Evolutionary conservation across 1,140 invertebrate genomes (phyloP).

Genomic region (Drosophila truncata): DNA sequence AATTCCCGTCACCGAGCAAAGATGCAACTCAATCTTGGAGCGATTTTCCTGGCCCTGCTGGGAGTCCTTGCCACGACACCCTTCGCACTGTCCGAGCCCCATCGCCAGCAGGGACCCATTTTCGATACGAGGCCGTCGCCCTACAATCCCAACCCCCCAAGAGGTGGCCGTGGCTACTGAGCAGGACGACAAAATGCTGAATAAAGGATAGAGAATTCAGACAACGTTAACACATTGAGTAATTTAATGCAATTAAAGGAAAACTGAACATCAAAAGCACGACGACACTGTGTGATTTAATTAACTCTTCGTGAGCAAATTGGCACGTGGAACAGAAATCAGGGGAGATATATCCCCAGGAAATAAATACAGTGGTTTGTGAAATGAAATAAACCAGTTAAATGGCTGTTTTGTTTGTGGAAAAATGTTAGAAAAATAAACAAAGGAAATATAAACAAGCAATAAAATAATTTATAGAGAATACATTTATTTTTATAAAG

Average conservation of each 20-base stretch:
- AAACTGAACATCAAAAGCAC: slow-evolving; percentile 55
- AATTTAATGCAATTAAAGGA: slow-evolving; percentile 69
- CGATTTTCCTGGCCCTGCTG: slow-evolving; percentile 43
- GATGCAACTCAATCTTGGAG: slow-evolving; percentile 69
- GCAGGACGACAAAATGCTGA: neutral
- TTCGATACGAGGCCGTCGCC: slow-evolving; percentile 53
- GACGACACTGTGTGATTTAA: slow-evolving; percentile 35
- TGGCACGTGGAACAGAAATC: too few relatives aligned
- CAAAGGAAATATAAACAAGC: neutral
- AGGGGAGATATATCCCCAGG: too few relatives aligned
- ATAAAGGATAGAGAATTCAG: slow-evolving; percentile 11
- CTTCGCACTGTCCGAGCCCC: slow-evolving; percentile 3
- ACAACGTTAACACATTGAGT: slow-evolving; percentile 66
- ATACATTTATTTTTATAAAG: too few relatives aligned
- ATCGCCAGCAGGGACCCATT: slow-evolving; percentile 34
- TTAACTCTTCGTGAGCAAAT: slow-evolving; percentile 31
- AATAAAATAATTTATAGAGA: neutral
- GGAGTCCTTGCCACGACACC: slow-evolving; percentile 24
- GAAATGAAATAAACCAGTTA: too few relatives aligned
- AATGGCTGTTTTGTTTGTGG: too few relatives aligned
- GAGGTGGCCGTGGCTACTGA: slow-evolving; percentile 3
- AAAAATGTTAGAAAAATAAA: neutral
- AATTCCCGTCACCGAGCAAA: slow-evolving; percentile 40
- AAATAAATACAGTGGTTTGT: too few relatives aligned
- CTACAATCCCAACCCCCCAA: slow-evolving; percentile 60